Percentiles rank a stretch among this genome's conserved stretches.
Conservation (phyloP, 2,888 invertebrate species). For the Polia nebulosa region DNA sequence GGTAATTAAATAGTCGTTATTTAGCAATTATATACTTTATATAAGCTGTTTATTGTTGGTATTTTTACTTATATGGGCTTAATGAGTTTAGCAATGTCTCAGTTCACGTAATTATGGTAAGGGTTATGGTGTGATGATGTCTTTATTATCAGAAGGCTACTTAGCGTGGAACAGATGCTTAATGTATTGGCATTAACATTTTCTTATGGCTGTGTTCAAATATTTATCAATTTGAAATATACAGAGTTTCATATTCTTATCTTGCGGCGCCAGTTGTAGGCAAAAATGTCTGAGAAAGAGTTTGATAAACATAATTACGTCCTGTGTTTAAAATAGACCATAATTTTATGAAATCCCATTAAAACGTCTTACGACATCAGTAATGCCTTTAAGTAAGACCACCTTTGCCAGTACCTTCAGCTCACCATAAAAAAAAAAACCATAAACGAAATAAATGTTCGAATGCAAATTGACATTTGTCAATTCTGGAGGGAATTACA, state of each 20-base stretch:
- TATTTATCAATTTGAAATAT: constrained; percentile 11
- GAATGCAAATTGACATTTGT: constrained; percentile 33
- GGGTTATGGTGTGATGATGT: constrained; percentile 34
- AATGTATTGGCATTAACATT: constrained; percentile 28
- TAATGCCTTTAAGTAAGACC: background rate
- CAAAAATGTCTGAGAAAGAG: background rate
- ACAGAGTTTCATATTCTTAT: constrained; percentile 34
- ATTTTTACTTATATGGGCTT: constrained; percentile 51
- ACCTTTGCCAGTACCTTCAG: constrained; percentile 1
- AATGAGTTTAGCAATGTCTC: constrained; percentile 47
- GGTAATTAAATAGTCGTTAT: constrained; percentile 77
- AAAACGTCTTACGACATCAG: background rate
- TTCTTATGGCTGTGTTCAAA: constrained; percentile 13
- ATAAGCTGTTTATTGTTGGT: constrained; percentile 55
- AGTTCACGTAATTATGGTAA: constrained; percentile 40
- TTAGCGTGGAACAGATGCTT: constrained; percentile 29
- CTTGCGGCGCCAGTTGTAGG: background rate
- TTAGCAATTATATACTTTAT: constrained; percentile 63
- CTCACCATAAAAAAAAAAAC: background rate
- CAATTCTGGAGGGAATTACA: constrained; percentile 36
- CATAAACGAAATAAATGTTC: constrained; percentile 9
- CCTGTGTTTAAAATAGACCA: constrained; percentile 7
- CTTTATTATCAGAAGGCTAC: constrained; percentile 45
- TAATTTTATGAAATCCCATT: background rate
- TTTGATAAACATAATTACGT: background rate